phyloP scores from a whole-genome alignment of 2,888 invertebrate species.

The Parnassius smintheus region DNA sequence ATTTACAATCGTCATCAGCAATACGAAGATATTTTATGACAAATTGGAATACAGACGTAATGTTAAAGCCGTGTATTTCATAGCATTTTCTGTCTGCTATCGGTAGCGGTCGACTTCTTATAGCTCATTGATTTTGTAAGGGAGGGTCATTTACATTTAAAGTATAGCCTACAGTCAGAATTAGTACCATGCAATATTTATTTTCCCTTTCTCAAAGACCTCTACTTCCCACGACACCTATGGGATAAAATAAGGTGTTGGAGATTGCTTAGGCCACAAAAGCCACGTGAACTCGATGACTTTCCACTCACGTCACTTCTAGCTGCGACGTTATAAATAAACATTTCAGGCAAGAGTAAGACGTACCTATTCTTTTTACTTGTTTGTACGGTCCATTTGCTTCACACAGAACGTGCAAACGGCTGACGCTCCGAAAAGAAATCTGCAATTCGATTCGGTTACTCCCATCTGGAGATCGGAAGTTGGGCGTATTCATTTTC shows the following conservation, averaged over 20 bases:
- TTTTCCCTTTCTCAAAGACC: no score
- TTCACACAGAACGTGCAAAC: constrained; percentile 6
- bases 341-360: constrained; percentile 4
- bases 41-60: constrained; percentile 13
- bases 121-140: constrained; percentile 18
- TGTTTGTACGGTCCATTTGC: constrained; percentile 10
- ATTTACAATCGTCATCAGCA: constrained; percentile 1
- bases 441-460: constrained; percentile 22
- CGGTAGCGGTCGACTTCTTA: constrained; percentile 6
- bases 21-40: constrained; percentile 14
- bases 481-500: constrained; percentile 14
- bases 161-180: no score
- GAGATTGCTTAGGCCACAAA: no score
- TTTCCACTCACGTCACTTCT: no score
- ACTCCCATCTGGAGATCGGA: constrained; percentile 17
- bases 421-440: constrained; percentile 16
- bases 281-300: no score
- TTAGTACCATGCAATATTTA: no score
- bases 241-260: no score
- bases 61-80: constrained; percentile 18
- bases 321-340: constrained; percentile 2
- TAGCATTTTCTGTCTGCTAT: constrained; percentile 11
- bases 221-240: no score
- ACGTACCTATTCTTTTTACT: neutral
- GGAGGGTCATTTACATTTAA: neutral